Evolutionary conservation across 37 sponge, comb jelly and placozoan genomes (phyloP).

Genomic region (Spongilla lacustris): DNA sequence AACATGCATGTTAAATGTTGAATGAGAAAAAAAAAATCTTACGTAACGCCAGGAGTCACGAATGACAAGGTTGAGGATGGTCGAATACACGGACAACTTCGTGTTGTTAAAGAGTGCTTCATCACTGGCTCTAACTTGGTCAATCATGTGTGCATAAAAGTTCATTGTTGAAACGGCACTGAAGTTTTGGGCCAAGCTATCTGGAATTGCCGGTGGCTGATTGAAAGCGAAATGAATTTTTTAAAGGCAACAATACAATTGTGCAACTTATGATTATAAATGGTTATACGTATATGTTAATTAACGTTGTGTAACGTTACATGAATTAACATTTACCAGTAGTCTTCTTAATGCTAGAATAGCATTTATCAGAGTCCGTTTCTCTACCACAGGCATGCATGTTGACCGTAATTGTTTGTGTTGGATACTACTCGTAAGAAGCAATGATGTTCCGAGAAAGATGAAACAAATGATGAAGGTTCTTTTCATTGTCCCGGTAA

Average conservation of each 20-base stretch:
- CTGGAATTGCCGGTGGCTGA: no score
- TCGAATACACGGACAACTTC: not conserved
- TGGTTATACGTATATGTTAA: no score
- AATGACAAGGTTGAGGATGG: not conserved
- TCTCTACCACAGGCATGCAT: not conserved
- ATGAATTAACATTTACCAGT: not conserved
- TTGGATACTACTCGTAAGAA: not conserved
- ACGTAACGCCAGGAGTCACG: not conserved
- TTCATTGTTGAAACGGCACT: not conserved
- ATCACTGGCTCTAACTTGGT: not conserved
- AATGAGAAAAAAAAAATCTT: not conserved
- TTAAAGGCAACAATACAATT: no score
- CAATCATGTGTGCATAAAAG: not conserved
- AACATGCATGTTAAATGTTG: no score
- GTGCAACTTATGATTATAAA: no score
- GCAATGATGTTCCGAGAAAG: not conserved
- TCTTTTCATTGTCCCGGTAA: not conserved
- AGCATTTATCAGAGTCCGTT: not conserved
- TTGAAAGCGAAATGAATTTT: no score
- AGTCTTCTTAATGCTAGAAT: not conserved
- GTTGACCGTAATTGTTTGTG: not conserved
- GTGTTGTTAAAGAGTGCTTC: not conserved
- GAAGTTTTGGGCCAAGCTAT: not conserved
- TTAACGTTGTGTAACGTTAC: no score
- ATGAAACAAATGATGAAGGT: not conserved